Evolutionary conservation across 2,797 vertebrate genomes (phyloP).

Genomic region (Gadopsis bispinosus): DNA sequence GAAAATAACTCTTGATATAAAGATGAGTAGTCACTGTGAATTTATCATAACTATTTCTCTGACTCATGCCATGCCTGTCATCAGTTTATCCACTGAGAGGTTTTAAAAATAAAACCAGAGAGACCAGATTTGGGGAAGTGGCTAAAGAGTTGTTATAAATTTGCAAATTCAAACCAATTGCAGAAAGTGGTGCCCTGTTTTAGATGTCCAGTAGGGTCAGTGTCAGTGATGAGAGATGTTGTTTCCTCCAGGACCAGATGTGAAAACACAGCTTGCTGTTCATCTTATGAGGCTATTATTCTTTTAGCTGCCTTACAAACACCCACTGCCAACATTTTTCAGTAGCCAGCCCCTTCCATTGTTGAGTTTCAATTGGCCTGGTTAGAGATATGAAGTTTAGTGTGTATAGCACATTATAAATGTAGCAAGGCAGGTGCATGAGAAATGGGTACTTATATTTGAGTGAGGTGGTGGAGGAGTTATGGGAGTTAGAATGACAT

Average conservation of each 20-base stretch:
- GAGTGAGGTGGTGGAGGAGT: constrained; percentile 24
- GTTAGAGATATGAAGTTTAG: constrained; percentile 1
- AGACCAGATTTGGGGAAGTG: not conserved
- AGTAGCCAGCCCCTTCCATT: constrained; percentile 8
- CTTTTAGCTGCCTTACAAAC: constrained; percentile 20
- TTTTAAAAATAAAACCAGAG: constrained; percentile 28
- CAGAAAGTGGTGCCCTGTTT: not conserved
- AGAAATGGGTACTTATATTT: constrained; percentile 29
- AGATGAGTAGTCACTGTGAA: constrained; percentile 46
- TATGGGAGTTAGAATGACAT: constrained; percentile 24
- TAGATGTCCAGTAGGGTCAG: not conserved
- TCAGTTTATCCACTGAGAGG: constrained; percentile 15
- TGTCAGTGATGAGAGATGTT: constrained; percentile 6
- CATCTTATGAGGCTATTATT: constrained; percentile 8
- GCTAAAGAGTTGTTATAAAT: not conserved
- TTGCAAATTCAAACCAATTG: constrained; percentile 2
- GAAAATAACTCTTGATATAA: constrained; percentile 52
- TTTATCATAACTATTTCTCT: constrained; percentile 45
- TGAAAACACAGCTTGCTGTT: constrained; percentile 5
- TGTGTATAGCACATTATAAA: constrained; percentile 13
- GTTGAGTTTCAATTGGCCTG: constrained; percentile 22
- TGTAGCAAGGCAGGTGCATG: constrained; percentile 16
- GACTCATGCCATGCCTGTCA: constrained; percentile 30
- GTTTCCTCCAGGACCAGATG: constrained; percentile 3
- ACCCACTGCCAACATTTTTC: constrained; percentile 1